Evolutionary conservation across 2,797 vertebrate species (phyloP), one percentile per base, ranked within the genome.

Genomic region (Schizothorax lantsangensis): DNA sequence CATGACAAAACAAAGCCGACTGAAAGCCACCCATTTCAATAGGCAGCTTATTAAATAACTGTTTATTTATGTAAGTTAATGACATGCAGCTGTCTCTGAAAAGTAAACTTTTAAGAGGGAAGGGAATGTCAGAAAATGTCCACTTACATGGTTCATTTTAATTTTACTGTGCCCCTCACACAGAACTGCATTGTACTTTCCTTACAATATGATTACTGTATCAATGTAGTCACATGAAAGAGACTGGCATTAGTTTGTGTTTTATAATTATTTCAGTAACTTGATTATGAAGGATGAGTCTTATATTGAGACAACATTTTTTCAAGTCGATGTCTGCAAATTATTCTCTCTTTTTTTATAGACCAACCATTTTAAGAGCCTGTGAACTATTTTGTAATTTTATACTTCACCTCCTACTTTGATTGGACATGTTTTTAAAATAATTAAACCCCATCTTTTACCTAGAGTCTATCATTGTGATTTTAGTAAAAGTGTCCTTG

Each of bases 241-340:
- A 62, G 71, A 75, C 6, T 68, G 30, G 2, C 45, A 66, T 66
- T 66, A 66, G 30, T 66, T 77, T 64, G 36, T 73, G 81, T 47
- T 30, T 23, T 38, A 62, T 62, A 45, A 62, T 45, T 14, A 81
- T 54, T 74, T 83, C n/a, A 30, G 17, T 59, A 26, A 59, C 43
- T n/a, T 1, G 38, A 8, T 57, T 23, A 33, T 62, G 17, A 74
- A 73, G 40, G 54, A 74, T 71, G 14, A 26, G 45, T 81, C 62
- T 52, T 49, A 49, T 2, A n/a, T 15, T 64, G 62, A 64, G 62
- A 30, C 7, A 26, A 59, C 21, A 5, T 12, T 81, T 80, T 64
- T 82, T 88, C 26, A 40, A 19, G 75, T 91, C 6, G 7, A 86
- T 85, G 45, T 81, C 89, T 92, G 83, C 91, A 88, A 64, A 54